A percentile compares a stretch with the other conserved stretches of the same genome.
Conservation (phyloP, 2,113 vertebrate species). For the Chitala chitala region DNA sequence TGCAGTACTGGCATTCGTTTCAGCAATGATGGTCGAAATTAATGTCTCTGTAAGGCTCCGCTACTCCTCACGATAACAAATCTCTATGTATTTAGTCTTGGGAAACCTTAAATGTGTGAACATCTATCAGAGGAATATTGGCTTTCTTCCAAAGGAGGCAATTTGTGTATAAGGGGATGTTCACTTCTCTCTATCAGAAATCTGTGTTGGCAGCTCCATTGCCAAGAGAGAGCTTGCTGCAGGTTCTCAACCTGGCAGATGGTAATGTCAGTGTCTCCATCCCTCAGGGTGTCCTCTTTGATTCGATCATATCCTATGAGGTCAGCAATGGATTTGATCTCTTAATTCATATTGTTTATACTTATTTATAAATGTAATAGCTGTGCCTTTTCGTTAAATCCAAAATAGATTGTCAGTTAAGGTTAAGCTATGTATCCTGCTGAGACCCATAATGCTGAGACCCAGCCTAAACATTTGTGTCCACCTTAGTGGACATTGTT, state of each 20-base stretch:
- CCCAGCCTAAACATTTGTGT: no score
- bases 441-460: no score
- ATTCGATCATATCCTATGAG: slow-evolving; percentile 66
- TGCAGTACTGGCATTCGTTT: slow-evolving; percentile 78
- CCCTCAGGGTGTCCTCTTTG: slow-evolving; percentile 46
- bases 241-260: slow-evolving; percentile 76
- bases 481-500: no score
- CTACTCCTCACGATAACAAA: no score
- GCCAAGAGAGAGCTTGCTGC: slow-evolving; percentile 67
- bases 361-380: not conserved
- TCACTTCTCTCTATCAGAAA: slow-evolving; percentile 64
- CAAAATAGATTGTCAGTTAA: no score
- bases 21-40: slow-evolving; percentile 80
- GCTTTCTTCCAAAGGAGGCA: no score
- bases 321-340: slow-evolving; percentile 40
- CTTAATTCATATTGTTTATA: not conserved
- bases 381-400: no score
- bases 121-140: no score
- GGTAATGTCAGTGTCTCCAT: slow-evolving; percentile 57
- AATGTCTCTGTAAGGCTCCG: slow-evolving; percentile 74
- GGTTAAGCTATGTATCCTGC: no score
- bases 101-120: no score
- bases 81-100: no score
- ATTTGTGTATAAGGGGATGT: not conserved
- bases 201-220: slow-evolving; percentile 60